phyloP scores from a whole-genome alignment of 2,888 invertebrate species.

The Heliconius ethilla region DNA sequence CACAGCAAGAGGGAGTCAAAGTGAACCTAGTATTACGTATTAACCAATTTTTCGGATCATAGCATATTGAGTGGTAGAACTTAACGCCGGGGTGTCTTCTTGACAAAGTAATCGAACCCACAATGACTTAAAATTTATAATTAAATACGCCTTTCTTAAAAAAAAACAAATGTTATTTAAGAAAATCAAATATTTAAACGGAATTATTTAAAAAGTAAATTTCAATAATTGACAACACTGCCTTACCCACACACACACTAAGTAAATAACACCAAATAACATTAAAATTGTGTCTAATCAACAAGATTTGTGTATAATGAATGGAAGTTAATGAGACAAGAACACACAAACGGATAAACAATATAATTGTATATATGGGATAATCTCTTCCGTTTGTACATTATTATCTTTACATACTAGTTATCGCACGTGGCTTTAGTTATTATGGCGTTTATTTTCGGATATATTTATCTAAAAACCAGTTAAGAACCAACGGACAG shows the following conservation, averaged over 20 bases:
- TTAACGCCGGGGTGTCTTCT: too few relatives aligned
- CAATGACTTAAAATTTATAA: too few relatives aligned
- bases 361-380: background rate
- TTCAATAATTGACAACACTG: background rate
- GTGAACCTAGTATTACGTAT: too few relatives aligned
- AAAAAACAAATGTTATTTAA: too few relatives aligned
- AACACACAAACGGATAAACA: constrained; percentile 6
- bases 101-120: too few relatives aligned
- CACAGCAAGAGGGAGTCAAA: too few relatives aligned
- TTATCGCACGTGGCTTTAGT: constrained; percentile 2
- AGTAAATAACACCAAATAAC: constrained; percentile 13
- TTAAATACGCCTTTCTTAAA: too few relatives aligned
- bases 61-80: too few relatives aligned
- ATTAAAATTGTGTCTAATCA: constrained; percentile 16
- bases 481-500: constrained; percentile 1
- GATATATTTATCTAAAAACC: background rate
- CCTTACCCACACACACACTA: background rate
- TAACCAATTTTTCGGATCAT: too few relatives aligned
- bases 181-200: too few relatives aligned
- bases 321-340: background rate
- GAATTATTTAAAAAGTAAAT: too few relatives aligned
- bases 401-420: constrained; percentile 1
- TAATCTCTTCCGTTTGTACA: background rate
- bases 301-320: constrained; percentile 10
- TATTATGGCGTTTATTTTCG: background rate